Base-by-base conservation (phyloP, 2,113 vertebrate genomes). In the Hippocampus mohnikei region DNA sequence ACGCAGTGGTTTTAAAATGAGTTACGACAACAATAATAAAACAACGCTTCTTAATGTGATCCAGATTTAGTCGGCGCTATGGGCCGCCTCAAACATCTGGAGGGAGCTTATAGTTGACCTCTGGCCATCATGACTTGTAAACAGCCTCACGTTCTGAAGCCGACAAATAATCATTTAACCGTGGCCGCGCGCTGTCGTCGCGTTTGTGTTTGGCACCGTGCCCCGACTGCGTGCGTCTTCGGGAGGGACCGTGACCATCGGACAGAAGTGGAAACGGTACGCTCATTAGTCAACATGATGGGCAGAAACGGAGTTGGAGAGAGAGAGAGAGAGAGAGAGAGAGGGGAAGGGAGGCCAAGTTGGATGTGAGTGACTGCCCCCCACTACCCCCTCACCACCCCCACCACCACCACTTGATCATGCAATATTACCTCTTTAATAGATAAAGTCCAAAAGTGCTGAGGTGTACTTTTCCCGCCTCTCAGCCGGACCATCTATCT, bases 371-470 rank as follows among this genome's bases (percentile, higher is more conserved):
- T 67, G 79, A 80, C 79, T 77, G 62, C 76, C 78, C 83, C 50
- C 50, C 20, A 20, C 13, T 15, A 2, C 13, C 46, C 46, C 46
- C 46, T 15, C 46, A 12, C 46, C 20, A 4, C 25, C 56, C 15
- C 27, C 27, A 3, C 10, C 42, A 44, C 81, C 80, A 68, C 62
- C 75, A 77, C 85, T 90, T 90, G 88, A 87, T 89, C 84, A 81
- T 81, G 81, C 85, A 81, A 85, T 87, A 91, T 89, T 85, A 90
- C 84, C 69, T 44, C 78, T 88, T 85, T 89, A 84, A 91, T 89
- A 91, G 87, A 89, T 89, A 89, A 89, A 88, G 85, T 84, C n/a
- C 42, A 74, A 80, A 88, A 87, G 72, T 80, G 89, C 89, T 89
- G 89, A 89, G 75, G 84, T 78, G 75, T 81, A 70, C 64, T 81